Conservation (phyloP, 1,140 invertebrate species). For the Pseudomyrmex cubaensis region DNA sequence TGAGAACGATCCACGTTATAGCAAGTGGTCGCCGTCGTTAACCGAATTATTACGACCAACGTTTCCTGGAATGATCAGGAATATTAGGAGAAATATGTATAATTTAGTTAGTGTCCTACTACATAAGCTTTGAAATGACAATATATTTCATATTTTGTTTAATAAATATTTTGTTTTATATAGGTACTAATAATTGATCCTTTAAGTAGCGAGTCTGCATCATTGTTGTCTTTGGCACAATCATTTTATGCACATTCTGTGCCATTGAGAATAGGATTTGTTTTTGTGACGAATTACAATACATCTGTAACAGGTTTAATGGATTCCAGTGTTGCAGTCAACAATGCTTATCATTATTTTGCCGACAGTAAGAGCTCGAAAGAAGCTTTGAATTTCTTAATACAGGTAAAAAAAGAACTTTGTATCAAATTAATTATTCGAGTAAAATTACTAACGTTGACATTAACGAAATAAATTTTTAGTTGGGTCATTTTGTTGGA, state of each 20-base stretch:
- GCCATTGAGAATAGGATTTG: conserved; percentile 95
- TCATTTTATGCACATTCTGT: conserved; percentile 96
- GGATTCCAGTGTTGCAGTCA: conserved; percentile 93
- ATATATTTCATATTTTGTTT: conserved; percentile 35
- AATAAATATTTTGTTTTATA: conserved; percentile 51
- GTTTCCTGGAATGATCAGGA: conserved; percentile 98
- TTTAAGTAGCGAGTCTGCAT: conserved; percentile 88
- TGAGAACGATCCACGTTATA: conserved; percentile 94
- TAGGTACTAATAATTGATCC: conserved; percentile 96
- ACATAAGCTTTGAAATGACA: conserved; percentile 62
- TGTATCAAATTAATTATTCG: conserved; percentile 54
- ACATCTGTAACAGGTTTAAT: conserved; percentile 87
- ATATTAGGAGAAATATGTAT: conserved; percentile 97
- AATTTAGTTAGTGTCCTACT: conserved; percentile 89
- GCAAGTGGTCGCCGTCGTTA: conserved; percentile 94
- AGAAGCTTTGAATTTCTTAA: conserved; percentile 93
- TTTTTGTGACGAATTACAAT: conserved; percentile 91
- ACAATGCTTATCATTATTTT: conserved; percentile 97
- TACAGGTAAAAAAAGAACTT: conserved; percentile 87
- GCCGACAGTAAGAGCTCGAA: conserved; percentile 90
- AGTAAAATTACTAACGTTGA: background rate
- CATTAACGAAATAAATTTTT: conserved; percentile 37
- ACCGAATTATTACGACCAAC: conserved; percentile 97
- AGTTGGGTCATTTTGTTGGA: conserved; percentile 76
- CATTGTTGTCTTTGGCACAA: conserved; percentile 94